Conservation (phyloP, 2,113 vertebrate genomes). For the Elephantulus edwardii region DNA sequence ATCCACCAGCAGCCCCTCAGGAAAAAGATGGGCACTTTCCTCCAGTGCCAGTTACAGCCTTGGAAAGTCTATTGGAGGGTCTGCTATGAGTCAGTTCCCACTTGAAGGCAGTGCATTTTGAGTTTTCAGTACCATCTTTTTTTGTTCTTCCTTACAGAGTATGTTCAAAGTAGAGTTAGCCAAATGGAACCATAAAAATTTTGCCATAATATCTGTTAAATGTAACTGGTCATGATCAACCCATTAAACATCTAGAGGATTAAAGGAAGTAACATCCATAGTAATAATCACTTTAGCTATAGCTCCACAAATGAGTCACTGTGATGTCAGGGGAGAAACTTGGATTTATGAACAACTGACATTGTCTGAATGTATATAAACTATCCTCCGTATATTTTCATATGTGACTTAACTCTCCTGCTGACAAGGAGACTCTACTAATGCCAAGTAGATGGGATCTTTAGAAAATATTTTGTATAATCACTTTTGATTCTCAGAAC, state of each 20-base stretch:
- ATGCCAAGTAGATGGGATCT: neutral
- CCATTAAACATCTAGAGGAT: neutral
- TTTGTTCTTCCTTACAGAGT: conserved; percentile 36
- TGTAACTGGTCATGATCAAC: conserved; percentile 39
- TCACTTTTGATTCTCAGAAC: conserved; percentile 42
- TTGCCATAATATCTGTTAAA: conserved; percentile 6
- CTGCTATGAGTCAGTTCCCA: no score
- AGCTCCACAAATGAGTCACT: neutral
- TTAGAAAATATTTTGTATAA: conserved; percentile 1
- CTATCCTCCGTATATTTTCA: neutral
- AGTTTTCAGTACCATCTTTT: no score
- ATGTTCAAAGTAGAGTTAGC: conserved; percentile 16
- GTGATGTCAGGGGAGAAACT: neutral
- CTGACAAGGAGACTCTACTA: conserved; percentile 24
- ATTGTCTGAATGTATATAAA: neutral
- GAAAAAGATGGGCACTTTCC: no score
- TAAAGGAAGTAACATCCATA: conserved; percentile 15
- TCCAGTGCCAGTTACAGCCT: no score
- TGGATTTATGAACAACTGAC: neutral
- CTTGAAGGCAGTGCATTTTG: no score
- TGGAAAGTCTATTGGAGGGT: no score
- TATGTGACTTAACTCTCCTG: neutral
- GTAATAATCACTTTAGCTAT: conserved; percentile 42
- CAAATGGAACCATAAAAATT: conserved; percentile 33
- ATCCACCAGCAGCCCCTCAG: no score